These are phyloP conservation scores for Drosophila repletoides DNA, from an alignment of 1,140 invertebrate species.

Conservation along the genomic window DNA sequence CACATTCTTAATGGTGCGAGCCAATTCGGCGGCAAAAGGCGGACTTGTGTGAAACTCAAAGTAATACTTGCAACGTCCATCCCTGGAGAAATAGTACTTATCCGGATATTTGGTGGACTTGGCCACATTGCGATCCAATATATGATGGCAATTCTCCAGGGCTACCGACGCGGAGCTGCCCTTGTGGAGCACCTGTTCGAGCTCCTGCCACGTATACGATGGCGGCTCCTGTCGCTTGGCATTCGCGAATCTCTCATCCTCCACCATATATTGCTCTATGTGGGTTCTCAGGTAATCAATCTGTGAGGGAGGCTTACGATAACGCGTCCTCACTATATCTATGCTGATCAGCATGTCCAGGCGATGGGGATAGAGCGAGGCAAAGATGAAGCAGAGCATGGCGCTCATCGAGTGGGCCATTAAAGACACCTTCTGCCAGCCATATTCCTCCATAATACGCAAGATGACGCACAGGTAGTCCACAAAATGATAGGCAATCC, in stretches of 20 bases:
- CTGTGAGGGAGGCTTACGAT: slow-evolving; percentile 43
- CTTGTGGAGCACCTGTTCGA: slow-evolving; percentile 83
- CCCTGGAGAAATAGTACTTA: slow-evolving; percentile 86
- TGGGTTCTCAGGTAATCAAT: slow-evolving; percentile 70
- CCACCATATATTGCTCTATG: slow-evolving; percentile 72
- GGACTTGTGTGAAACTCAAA: slow-evolving; percentile 62
- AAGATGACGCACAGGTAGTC: slow-evolving; percentile 85
- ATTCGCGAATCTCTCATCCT: slow-evolving; percentile 69
- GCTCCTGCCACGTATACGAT: slow-evolving; percentile 84
- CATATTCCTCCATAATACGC: slow-evolving; percentile 86
- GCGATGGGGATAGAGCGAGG: slow-evolving; percentile 84
- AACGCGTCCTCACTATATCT: slow-evolving; percentile 85
- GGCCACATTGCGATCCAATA: slow-evolving; percentile 84
- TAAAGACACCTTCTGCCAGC: slow-evolving; percentile 87
- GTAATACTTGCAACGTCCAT: slow-evolving; percentile 84
- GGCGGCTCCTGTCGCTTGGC: slow-evolving; percentile 83
- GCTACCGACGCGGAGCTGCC: slow-evolving; percentile 83
- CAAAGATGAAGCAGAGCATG: slow-evolving; percentile 84
- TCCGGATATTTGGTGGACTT: slow-evolving; percentile 84
- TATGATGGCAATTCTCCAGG: slow-evolving; percentile 83
- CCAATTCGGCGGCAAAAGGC: slow-evolving; percentile 64
- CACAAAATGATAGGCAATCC: slow-evolving; percentile 85
- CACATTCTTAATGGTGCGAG: slow-evolving; percentile 61
- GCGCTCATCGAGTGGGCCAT: slow-evolving; percentile 88
- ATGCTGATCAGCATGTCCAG: slow-evolving; percentile 86